These are phyloP conservation scores for Limnephilus lunatus DNA, from an alignment of 2,888 invertebrate genomes.

Conservation along the genomic window DNA sequence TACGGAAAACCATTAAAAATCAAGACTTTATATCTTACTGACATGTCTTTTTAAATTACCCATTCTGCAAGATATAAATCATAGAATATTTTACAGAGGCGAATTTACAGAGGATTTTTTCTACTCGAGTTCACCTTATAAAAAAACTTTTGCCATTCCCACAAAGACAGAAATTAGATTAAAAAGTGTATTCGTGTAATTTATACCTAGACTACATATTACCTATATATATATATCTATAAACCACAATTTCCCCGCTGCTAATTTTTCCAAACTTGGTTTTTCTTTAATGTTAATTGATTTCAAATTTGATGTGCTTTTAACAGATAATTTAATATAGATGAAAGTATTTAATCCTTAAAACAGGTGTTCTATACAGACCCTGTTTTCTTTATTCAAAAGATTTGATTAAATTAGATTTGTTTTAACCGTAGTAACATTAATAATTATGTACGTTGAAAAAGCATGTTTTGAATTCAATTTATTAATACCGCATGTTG, in stretches of 20 bases:
- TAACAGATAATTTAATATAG: too few relatives aligned
- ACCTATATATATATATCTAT: too few relatives aligned
- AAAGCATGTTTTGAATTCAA: background rate
- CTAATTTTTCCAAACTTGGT: background rate
- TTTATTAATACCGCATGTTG: background rate
- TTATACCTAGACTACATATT: too few relatives aligned
- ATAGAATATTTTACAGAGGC: background rate
- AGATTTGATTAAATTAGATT: background rate
- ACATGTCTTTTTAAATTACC: constrained; percentile 27
- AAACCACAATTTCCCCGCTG: background rate
- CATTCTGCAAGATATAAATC: constrained; percentile 5
- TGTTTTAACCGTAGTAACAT: too few relatives aligned
- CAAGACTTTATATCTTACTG: constrained; percentile 15
- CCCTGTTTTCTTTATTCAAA: background rate
- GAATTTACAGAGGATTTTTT: background rate
- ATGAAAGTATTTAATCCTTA: too few relatives aligned
- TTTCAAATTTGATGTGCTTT: background rate
- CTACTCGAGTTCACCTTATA: too few relatives aligned
- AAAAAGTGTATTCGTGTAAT: too few relatives aligned
- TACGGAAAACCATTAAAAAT: constrained; percentile 26
- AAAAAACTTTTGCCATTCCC: background rate
- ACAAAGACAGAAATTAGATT: too few relatives aligned
- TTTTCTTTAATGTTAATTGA: background rate
- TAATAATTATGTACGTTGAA: too few relatives aligned
- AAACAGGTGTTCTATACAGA: too few relatives aligned